A percentile compares a stretch with the other conserved stretches of the same genome.
phyloP scores from a whole-genome alignment of 2,113 vertebrate genomes.

The Acrocephalus kingi region DNA sequence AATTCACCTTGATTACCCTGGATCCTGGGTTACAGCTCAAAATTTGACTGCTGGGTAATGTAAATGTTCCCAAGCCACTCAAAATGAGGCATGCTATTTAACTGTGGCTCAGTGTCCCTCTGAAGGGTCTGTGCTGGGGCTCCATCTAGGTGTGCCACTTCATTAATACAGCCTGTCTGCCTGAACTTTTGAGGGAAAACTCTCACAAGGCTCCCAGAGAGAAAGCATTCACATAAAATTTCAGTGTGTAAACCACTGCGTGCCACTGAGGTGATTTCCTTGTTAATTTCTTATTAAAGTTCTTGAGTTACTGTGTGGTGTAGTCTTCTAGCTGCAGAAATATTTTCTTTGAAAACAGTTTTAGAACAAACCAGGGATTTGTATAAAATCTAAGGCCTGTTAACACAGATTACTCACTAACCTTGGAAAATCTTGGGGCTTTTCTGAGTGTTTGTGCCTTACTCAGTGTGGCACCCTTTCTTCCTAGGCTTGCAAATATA shows the following conservation, averaged over 20 bases:
- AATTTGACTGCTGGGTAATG: background rate
- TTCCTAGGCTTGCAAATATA: conserved; percentile 79
- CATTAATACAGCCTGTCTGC: background rate
- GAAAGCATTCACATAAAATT: background rate
- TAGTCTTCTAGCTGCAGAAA: background rate
- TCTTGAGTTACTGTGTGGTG: background rate
- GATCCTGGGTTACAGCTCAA: background rate
- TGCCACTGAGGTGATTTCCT: background rate
- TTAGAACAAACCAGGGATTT: background rate
- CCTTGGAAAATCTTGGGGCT: background rate
- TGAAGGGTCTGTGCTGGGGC: background rate
- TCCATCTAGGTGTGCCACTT: background rate
- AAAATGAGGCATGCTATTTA: background rate
- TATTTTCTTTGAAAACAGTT: background rate
- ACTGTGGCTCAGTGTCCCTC: rapidly evolving
- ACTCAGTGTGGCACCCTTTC: conserved; percentile 6
- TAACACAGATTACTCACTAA: background rate
- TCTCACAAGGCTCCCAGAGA: background rate
- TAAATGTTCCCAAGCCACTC: background rate
- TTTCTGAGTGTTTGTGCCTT: background rate
- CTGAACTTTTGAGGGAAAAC: background rate
- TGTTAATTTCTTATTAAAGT: background rate
- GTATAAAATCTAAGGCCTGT: background rate
- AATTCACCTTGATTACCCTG: background rate
- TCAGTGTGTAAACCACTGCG: background rate